Conservation (phyloP, 2,888 invertebrate genomes). For the Ptychoptera albimana region DNA sequence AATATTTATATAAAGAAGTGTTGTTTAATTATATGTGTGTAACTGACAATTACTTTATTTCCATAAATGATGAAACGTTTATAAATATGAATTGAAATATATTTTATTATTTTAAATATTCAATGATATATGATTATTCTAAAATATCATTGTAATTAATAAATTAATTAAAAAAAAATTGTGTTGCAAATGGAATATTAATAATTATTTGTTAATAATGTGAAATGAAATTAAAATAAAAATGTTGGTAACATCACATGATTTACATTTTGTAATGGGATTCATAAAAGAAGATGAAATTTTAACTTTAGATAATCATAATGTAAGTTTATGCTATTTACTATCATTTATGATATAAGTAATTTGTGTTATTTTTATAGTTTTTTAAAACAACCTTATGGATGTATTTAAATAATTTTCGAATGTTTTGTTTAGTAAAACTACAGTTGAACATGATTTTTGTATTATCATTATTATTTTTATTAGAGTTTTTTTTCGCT, state of each 20-base stretch:
- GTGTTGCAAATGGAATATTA: too few relatives aligned
- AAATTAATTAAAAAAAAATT: too few relatives aligned
- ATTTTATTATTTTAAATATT: slow-evolving; percentile 1
- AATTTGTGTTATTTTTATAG: slow-evolving; percentile 6
- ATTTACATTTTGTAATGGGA: slow-evolving; percentile 13
- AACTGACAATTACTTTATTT: too few relatives aligned
- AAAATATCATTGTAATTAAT: not conserved
- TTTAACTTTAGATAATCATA: slow-evolving; percentile 9
- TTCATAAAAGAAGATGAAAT: slow-evolving; percentile 15
- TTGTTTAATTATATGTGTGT: too few relatives aligned
- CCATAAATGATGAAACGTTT: too few relatives aligned
- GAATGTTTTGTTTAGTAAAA: too few relatives aligned
- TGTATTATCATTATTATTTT: not conserved
- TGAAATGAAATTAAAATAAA: not conserved
- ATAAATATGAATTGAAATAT: too few relatives aligned
- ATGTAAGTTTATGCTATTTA: slow-evolving; percentile 11
- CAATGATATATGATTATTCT: not conserved
- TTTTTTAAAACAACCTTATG: too few relatives aligned
- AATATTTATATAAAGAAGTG: too few relatives aligned
- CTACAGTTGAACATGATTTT: slow-evolving; percentile 3
- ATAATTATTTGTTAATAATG: too few relatives aligned
- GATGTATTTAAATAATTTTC: too few relatives aligned
- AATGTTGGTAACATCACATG: slow-evolving; percentile 14
- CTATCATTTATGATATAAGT: not conserved
- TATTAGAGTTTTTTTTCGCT: not conserved